Base-by-base conservation (phyloP, 2,797 vertebrate genomes). In the Tangara arthus region DNA sequence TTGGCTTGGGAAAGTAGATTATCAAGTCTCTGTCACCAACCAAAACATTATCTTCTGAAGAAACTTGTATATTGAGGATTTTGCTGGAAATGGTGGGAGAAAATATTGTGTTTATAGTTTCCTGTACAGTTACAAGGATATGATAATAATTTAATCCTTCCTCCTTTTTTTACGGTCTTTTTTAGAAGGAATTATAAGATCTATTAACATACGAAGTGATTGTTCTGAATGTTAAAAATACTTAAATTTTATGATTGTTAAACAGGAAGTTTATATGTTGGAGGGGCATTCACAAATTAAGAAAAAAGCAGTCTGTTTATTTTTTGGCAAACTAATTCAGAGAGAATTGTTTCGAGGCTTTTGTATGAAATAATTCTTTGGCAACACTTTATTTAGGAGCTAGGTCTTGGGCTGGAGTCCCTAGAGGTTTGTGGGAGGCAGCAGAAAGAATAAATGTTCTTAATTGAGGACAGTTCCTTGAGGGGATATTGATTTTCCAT, bases 271-370 rank as follows among this genome's bases (percentile, higher is more conserved):
- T 66, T 61, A 7, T 80, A 6, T 63, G 21, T 80, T 87, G 56
- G 60, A 87, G 30, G 34, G 6, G 8, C 89, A 7, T 63, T 17
- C 13, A 53, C 49, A 85, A 34, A 71, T 30, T 42, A 49, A 47
- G 17, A 56, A 50, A 50, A 39, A 50, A n/a, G 0, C 8, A 56
- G 22, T n/a, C 46, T 87, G 11, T 83, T 82, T 83, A 14, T 59
- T 82, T 95, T 95, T 82, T 94, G 46, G 72, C 76, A 87, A 64
- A 65, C 60, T 80, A 64, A 82, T 90, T 53, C 69, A 77, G 72
- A 60, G 55, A 82, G 32, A 72, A 69, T 87, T 82, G 47, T 82
- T 92, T 91, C 34, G 80, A 87, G 47, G 61, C 66, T 86, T 94
- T 88, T 89, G 23, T 73, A 41, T 80, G 56, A 95, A 95, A 85